Conservation (phyloP, 2,113 vertebrate genomes). For the Takifugu bimaculatus region DNA sequence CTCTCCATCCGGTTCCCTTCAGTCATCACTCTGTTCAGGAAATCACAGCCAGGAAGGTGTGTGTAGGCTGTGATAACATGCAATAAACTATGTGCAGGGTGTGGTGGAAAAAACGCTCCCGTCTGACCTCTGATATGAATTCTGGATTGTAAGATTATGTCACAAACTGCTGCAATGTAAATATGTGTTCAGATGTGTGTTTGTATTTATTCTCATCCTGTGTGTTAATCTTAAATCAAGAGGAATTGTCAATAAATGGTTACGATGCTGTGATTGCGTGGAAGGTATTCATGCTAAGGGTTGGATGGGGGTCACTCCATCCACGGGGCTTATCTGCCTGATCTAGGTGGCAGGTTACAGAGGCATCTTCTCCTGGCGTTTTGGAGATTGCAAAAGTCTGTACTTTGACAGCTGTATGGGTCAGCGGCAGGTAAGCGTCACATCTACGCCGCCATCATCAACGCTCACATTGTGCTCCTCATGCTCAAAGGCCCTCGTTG, state of each 20-base stretch:
- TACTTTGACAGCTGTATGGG: conserved; percentile 61
- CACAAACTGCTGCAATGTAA: conserved; percentile 47
- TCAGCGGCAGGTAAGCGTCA: conserved; percentile 66
- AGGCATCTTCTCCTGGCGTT: conserved; percentile 50
- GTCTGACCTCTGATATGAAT: conserved; percentile 34
- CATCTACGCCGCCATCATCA: conserved; percentile 60
- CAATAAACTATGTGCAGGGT: conserved; percentile 30
- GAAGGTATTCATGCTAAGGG: conserved; percentile 21
- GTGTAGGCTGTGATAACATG: conserved; percentile 28
- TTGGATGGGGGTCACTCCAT: conserved; percentile 51
- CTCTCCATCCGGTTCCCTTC: background rate
- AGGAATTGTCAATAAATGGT: conserved; percentile 52
- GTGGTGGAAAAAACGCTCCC: conserved; percentile 20
- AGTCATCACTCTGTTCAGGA: conserved; percentile 10
- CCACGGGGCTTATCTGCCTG: conserved; percentile 47
- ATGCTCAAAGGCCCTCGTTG: conserved; percentile 50
- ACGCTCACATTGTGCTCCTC: conserved; percentile 69
- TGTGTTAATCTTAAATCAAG: conserved; percentile 36
- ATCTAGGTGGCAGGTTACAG: conserved; percentile 54
- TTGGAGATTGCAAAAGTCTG: conserved; percentile 43
- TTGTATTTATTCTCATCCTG: conserved; percentile 72
- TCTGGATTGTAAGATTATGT: conserved; percentile 40
- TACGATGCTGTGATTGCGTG: conserved; percentile 4
- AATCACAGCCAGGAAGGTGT: conserved; percentile 6
- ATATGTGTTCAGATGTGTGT: conserved; percentile 47